Conservation (phyloP, 2,888 invertebrate species). For the Machimus rusticus region DNA sequence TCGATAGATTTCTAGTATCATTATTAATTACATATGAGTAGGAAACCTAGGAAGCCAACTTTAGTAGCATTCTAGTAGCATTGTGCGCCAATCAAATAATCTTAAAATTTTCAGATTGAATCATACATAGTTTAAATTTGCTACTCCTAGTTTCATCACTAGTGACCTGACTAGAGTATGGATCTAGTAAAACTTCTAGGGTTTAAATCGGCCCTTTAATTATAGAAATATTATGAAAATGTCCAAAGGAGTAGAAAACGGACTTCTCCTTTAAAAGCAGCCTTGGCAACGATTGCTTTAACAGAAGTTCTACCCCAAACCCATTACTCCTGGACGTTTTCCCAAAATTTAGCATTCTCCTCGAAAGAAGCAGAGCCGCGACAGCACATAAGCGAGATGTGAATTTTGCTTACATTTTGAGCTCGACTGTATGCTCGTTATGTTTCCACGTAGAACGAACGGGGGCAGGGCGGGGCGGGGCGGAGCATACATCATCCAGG, state of each 20-base stretch:
- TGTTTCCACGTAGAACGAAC: not conserved
- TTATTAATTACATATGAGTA: too few relatives aligned
- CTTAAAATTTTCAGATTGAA: too few relatives aligned
- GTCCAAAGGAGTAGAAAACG: not conserved
- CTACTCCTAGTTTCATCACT: too few relatives aligned
- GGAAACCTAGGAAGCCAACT: too few relatives aligned
- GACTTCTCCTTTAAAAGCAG: not conserved
- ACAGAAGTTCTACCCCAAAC: not conserved
- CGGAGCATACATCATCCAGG: not conserved
- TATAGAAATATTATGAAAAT: not conserved
- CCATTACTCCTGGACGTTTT: not conserved
- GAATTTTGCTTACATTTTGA: slow-evolving; percentile 2
- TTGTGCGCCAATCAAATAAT: too few relatives aligned
- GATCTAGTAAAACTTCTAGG: not conserved
- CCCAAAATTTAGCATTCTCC: not conserved
- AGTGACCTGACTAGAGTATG: too few relatives aligned
- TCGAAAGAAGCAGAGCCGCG: not conserved
- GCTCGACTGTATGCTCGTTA: not conserved
- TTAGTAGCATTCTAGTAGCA: too few relatives aligned
- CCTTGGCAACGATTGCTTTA: not conserved
- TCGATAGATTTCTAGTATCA: too few relatives aligned
- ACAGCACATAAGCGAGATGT: not conserved
- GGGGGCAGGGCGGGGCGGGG: not conserved
- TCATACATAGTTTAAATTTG: too few relatives aligned
- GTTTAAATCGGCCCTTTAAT: not conserved